Percentiles rank a stretch among this genome's conserved stretches.
Conservation (phyloP, 2,888 invertebrate species). For the Harpalus rufipes region DNA sequence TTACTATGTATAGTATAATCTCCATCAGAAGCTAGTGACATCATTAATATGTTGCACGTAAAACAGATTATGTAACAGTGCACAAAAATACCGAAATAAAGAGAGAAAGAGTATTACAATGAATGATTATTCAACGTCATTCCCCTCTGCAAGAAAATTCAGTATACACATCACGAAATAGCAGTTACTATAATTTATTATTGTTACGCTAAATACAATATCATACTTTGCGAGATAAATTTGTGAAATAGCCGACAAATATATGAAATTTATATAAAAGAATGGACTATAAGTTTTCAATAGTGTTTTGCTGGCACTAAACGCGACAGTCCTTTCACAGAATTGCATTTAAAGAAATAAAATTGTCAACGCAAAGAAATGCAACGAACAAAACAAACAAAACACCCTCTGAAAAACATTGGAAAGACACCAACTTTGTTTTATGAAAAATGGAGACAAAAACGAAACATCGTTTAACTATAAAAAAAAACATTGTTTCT, state of each 20-base stretch:
- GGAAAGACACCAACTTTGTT: conserved; percentile 52
- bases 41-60: background rate
- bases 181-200: background rate
- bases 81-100: background rate
- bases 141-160: no score
- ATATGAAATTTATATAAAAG: conserved; percentile 45
- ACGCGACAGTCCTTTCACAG: conserved; percentile 54
- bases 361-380: conserved; percentile 56
- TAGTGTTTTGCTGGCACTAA: conserved; percentile 56
- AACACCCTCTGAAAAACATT: conserved; percentile 35
- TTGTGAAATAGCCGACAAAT: conserved; percentile 2
- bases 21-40: no score
- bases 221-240: conserved; percentile 9
- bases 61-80: background rate
- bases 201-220: background rate
- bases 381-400: conserved; percentile 47
- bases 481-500: conserved; percentile 52
- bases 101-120: no score
- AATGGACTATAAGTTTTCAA: conserved; percentile 46
- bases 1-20: no score
- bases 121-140: no score
- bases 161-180: background rate
- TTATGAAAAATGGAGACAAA: conserved; percentile 48
- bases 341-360: conserved; percentile 62
- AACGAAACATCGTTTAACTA: conserved; percentile 37